These are phyloP conservation scores for Ephialtes manifestator DNA, from an alignment of 2,888 invertebrate genomes.

Conservation along the genomic window DNA sequence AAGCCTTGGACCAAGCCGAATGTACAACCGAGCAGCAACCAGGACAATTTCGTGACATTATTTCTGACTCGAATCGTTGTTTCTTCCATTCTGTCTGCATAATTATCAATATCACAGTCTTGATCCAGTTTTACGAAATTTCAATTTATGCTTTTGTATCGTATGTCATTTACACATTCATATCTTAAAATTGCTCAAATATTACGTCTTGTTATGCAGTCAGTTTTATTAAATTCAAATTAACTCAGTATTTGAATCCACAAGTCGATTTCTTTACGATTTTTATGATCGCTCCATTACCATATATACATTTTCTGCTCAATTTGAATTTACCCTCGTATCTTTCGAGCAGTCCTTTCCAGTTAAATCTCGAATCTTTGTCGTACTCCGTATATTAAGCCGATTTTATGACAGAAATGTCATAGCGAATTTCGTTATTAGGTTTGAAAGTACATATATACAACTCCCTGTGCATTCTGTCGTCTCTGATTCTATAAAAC, in stretches of 20 bases:
- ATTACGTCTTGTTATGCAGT: too few relatives aligned
- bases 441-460: slow-evolving; percentile 7
- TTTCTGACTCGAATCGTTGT: neutral
- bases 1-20: neutral
- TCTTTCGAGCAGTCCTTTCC: neutral
- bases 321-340: neutral
- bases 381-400: slow-evolving; percentile 3
- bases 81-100: neutral
- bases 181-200: neutral
- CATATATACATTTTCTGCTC: neutral
- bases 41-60: neutral
- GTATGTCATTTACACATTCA: neutral
- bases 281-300: neutral
- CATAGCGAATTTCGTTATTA: slow-evolving; percentile 22
- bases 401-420: slow-evolving; percentile 30
- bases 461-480: neutral
- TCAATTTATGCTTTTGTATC: neutral
- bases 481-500: slow-evolving; percentile 37
- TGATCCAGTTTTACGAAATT: neutral
- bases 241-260: neutral
- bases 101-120: neutral
- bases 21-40: neutral
- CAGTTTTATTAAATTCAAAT: neutral
- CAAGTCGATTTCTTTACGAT: neutral
- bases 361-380: neutral